These are phyloP conservation scores for Sericinus montela DNA, from an alignment of 2,888 invertebrate species.

Conservation along the genomic window DNA sequence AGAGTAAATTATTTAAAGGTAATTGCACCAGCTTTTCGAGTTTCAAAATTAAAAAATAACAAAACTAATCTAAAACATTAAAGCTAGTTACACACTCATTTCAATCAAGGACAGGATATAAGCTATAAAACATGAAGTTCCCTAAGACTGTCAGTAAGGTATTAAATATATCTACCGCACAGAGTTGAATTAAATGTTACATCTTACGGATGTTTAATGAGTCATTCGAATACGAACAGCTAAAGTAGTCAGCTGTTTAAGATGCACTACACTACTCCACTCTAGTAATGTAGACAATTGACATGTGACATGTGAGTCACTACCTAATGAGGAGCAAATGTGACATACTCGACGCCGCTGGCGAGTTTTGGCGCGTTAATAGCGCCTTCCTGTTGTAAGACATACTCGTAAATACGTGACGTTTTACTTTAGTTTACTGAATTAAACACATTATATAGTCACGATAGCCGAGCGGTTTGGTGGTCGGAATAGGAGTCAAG, in stretches of 20 bases:
- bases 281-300: constrained; percentile 50
- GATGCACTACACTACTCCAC: constrained; percentile 1
- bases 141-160: no score
- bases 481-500: no score
- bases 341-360: constrained; percentile 27
- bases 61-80: no score
- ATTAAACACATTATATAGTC: no score
- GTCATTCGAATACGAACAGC: constrained; percentile 33
- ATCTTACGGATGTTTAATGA: constrained; percentile 9
- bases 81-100: no score
- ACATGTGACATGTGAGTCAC: constrained; percentile 58
- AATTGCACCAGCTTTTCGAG: no score
- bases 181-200: constrained; percentile 5
- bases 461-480: no score
- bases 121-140: no score
- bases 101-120: no score
- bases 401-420: not conserved
- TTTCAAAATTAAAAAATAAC: no score
- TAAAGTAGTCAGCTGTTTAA: constrained; percentile 5
- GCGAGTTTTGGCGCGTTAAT: constrained; percentile 4
- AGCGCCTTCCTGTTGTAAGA: not conserved
- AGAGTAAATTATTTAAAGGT: no score
- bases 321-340: constrained; percentile 53
- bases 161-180: no score
- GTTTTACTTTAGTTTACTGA: constrained; percentile 1